Evolutionary conservation across 1,140 invertebrate genomes (phyloP).

Genomic region (Colletes gigas): DNA sequence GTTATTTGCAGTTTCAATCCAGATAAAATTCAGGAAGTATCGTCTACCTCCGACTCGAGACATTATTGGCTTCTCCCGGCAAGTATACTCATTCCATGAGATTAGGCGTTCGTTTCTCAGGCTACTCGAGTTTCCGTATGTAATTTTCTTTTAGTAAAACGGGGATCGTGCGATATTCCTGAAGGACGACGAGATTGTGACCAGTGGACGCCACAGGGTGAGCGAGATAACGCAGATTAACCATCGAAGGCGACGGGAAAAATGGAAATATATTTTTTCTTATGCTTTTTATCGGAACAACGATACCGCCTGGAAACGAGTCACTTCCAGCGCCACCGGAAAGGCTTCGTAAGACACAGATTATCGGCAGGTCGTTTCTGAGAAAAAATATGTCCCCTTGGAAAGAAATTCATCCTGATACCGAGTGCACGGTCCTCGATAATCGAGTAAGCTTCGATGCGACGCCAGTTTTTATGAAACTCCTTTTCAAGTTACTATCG

Average conservation of each 20-base stretch:
- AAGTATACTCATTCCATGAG: no score
- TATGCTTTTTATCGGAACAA: slow-evolving; percentile 54
- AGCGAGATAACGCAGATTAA: slow-evolving; percentile 54
- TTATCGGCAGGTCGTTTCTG: slow-evolving; percentile 53
- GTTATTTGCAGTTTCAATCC: no score
- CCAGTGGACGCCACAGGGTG: slow-evolving; percentile 10
- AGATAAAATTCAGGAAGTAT: no score
- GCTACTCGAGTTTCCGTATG: not conserved
- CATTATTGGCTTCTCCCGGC: not conserved
- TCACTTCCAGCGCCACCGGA: slow-evolving; percentile 62
- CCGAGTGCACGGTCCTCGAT: not conserved
- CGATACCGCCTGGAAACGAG: slow-evolving; percentile 46
- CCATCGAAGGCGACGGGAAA: slow-evolving; percentile 12
- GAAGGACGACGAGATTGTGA: slow-evolving; percentile 14
- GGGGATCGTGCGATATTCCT: not conserved
- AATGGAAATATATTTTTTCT: slow-evolving; percentile 47
- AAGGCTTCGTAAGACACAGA: slow-evolving; percentile 56
- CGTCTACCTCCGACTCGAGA: no score
- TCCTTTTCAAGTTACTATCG: not conserved
- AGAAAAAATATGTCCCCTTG: slow-evolving; percentile 29
- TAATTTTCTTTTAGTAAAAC: not conserved
- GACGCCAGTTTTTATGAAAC: not conserved
- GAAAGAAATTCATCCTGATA: not conserved
- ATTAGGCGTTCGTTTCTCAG: no score
- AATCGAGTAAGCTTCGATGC: slow-evolving; percentile 13